Evolutionary conservation across 2,888 invertebrate species (phyloP).

Genomic region (Ommatoiulus sabulosus): DNA sequence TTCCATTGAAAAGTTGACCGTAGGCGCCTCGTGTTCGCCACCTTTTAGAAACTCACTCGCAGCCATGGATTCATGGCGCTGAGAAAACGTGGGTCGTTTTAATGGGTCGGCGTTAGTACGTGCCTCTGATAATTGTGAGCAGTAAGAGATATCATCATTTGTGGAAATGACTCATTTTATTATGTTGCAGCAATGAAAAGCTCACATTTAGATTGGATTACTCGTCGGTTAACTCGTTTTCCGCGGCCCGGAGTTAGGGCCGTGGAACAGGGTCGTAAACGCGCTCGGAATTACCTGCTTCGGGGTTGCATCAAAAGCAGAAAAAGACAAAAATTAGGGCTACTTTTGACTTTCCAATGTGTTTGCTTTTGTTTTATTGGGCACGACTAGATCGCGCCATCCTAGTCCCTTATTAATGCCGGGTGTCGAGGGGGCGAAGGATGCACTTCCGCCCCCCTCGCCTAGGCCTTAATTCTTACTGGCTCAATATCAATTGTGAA

Average conservation of each 20-base stretch:
- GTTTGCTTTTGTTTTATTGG: conserved; percentile 52
- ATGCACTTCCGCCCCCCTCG: not conserved
- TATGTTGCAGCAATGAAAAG: conserved; percentile 55
- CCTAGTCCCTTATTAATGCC: not conserved
- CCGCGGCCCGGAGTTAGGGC: conserved; percentile 16
- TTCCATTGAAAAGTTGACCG: too few species aligned
- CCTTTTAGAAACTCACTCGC: not conserved
- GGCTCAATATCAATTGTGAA: conserved; percentile 28
- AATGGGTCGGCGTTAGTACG: conserved; percentile 1
- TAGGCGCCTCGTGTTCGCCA: not conserved
- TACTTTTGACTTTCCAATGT: conserved; percentile 51
- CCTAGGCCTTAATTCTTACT: conserved; percentile 22
- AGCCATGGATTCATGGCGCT: too few species aligned
- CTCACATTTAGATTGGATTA: conserved; percentile 56
- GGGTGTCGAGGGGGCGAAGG: not conserved
- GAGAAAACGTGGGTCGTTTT: not conserved
- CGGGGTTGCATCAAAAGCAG: not conserved
- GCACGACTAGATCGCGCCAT: not conserved
- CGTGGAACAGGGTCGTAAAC: conserved; percentile 22
- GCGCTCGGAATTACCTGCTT: not conserved
- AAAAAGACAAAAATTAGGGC: conserved; percentile 34
- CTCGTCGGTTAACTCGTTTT: conserved; percentile 28
- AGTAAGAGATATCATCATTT: conserved; percentile 57
- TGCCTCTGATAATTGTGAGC: conserved; percentile 54
- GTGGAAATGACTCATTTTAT: conserved; percentile 56